Conservation (phyloP, 2,888 invertebrate genomes). For the Dioctria rufipes region DNA sequence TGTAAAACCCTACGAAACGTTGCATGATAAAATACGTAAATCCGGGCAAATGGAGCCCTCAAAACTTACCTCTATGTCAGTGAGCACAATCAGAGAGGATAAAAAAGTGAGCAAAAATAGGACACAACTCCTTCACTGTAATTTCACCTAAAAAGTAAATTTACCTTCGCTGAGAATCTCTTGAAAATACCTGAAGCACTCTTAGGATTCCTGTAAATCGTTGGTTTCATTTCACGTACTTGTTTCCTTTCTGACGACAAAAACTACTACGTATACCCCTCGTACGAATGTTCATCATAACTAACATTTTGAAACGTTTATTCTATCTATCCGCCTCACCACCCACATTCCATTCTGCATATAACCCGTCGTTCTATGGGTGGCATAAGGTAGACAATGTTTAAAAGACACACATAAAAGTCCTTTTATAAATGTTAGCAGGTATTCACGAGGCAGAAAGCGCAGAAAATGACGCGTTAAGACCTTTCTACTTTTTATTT, state of each 20-base stretch:
- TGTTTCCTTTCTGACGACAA: neutral
- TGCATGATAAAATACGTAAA: too few relatives aligned
- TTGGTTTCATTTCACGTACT: constrained; percentile 19
- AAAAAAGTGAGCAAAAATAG: constrained; percentile 31
- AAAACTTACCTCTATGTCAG: neutral
- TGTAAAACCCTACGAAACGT: too few relatives aligned
- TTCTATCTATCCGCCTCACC: constrained; percentile 4
- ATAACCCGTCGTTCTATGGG: neutral
- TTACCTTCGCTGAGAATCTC: constrained; percentile 15
- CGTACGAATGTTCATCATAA: constrained; percentile 5
- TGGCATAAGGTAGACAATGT: constrained; percentile 4
- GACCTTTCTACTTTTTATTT: constrained; percentile 20
- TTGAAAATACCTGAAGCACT: constrained; percentile 26
- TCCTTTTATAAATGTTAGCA: constrained; percentile 13
- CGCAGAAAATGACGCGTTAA: constrained; percentile 44
- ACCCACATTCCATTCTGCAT: neutral
- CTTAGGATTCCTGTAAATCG: constrained; percentile 21
- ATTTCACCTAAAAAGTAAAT: constrained; percentile 18
- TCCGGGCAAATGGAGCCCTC: too few relatives aligned
- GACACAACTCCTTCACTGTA: neutral
- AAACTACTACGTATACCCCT: neutral
- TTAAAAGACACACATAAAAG: neutral
- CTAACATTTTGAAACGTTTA: constrained; percentile 29
- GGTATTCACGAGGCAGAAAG: constrained; percentile 1
- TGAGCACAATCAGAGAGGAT: neutral